Base-by-base conservation (phyloP, 2,888 invertebrate species). In the Laspeyria flexula region DNA sequence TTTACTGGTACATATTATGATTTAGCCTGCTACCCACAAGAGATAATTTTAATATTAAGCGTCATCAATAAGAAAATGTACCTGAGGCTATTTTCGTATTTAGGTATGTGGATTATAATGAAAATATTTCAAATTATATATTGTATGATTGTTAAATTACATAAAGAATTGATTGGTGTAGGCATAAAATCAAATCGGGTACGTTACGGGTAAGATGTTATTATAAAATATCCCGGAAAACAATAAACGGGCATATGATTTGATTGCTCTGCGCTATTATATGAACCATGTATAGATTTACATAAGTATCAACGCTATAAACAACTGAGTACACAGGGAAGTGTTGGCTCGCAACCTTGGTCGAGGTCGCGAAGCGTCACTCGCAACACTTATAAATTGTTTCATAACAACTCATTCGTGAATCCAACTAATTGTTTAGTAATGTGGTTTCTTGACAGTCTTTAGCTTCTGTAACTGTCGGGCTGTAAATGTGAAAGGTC, bases 251-350 rank as follows among this genome's bases (percentile, higher is more conserved):
- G 53, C 57, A 65, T 64, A 60, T 60, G 74, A 75, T 81, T 77
- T 73, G 70, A 79, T 73, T 71, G 70, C 64, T 66, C 60, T 66
- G 60, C 59, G 43, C 58, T 49, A 61, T 56, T 47, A 53, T 51
- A 54, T 43, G 38, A 71, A 64, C 59, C 55, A 65, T 60, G 67
- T 72, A 71, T 72, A 71, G 70, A 72, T 79, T 75, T 76, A 73
- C 77, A 75, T 73, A 73, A 72, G 76, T 75, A 76, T 73, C 60
- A 69, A 76, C 65, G 79, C 76, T 83, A 83, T 85, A 82, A 84
- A 76, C 79, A 83, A 81, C 81, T 81, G 83, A 85, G 84, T 77
- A 88, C 83, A 90, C 80, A 90, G 90, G 90, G 90, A 91, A 91
- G 91, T 89, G 82, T 66, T 74, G 77, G 79, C 79, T 69, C 69